Evolutionary conservation across 2,797 vertebrate genomes (phyloP).

Genomic region (Enteromius fasciolatus): DNA sequence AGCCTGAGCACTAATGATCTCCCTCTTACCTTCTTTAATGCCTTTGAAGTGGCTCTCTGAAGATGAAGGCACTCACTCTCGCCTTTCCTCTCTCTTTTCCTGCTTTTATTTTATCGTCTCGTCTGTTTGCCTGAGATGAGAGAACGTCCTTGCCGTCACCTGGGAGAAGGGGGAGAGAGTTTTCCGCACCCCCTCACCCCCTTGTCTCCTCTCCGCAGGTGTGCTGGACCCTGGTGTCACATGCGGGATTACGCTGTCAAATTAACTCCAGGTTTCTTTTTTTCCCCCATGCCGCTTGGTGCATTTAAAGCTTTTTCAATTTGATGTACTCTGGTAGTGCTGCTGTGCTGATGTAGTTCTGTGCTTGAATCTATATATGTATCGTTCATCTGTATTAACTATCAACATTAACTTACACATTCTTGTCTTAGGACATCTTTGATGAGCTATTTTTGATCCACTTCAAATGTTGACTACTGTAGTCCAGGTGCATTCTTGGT

Average conservation of each 20-base stretch:
- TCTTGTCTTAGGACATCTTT: no score
- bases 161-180: conserved; percentile 30
- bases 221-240: conserved; percentile 51
- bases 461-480: background rate
- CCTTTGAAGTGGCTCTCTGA: conserved; percentile 54
- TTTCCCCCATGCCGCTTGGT: background rate
- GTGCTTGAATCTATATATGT: background rate
- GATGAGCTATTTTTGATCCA: no score
- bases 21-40: conserved; percentile 47
- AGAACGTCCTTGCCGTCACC: conserved; percentile 59
- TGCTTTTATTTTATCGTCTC: conserved; percentile 9
- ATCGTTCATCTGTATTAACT: no score
- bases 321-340: background rate
- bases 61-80: conserved; percentile 47
- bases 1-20: conserved; percentile 39
- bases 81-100: background rate
- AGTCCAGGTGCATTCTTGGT: background rate
- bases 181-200: background rate
- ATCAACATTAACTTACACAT: no score
- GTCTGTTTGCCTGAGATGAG: conserved; percentile 58
- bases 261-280: conserved; percentile 11
- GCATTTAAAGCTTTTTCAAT: conserved; percentile 22
- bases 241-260: conserved; percentile 25
- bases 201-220: conserved; percentile 27
- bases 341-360: background rate